A percentile compares a stretch with the other conserved stretches of the same genome.
Evolutionary conservation across 2,113 vertebrate species (phyloP).

Genomic region (Vidua macroura): DNA sequence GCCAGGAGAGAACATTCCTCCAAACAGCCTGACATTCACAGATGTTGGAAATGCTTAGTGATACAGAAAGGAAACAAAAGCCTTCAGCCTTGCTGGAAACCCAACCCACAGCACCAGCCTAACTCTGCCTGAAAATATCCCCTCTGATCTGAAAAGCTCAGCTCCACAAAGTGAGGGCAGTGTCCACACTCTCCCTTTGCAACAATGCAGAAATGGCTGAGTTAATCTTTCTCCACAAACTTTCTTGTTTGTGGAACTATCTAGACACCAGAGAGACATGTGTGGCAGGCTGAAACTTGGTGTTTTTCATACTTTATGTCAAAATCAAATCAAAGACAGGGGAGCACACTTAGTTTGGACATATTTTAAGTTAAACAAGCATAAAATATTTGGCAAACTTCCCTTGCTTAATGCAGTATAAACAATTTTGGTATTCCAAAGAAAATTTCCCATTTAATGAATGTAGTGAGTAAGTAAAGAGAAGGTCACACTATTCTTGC

Average conservation of each 20-base stretch:
- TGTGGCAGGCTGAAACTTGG: constrained; percentile 8
- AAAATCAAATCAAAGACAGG: not conserved
- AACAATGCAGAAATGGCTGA: rapidly evolving
- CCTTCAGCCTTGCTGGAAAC: not conserved
- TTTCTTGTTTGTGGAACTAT: not conserved
- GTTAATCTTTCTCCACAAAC: not conserved
- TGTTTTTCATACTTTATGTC: not conserved
- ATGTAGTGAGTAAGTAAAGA: not conserved
- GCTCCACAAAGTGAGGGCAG: not conserved
- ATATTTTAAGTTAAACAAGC: constrained; percentile 30
- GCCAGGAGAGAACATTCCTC: not conserved
- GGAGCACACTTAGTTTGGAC: not conserved
- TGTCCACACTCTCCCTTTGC: not conserved
- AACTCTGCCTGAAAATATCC: not conserved
- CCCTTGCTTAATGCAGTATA: not conserved
- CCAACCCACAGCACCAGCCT: not conserved
- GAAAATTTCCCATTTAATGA: not conserved
- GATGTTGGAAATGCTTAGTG: not conserved
- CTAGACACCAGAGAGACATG: not conserved
- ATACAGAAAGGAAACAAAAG: not conserved
- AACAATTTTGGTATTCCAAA: not conserved
- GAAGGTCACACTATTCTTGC: not conserved
- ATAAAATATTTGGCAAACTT: constrained; percentile 25
- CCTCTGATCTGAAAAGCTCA: not conserved
- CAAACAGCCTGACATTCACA: not conserved